Conservation (phyloP, 2,797 vertebrate genomes). For the Pipistrellus kuhlii region DNA sequence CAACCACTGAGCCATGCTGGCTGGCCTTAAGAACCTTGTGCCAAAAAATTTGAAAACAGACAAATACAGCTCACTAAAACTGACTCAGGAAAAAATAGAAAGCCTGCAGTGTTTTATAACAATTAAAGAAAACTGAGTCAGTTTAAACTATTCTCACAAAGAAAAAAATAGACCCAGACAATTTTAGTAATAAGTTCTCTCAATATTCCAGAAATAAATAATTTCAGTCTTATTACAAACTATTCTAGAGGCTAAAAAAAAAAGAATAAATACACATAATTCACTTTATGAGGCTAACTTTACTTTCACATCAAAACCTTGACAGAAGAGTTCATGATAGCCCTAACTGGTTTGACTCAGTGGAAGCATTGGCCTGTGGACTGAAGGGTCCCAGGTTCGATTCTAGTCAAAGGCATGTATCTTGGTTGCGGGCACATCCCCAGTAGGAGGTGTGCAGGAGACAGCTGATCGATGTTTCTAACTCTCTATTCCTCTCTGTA, state of each 20-base stretch:
- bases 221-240: background rate
- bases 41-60: background rate
- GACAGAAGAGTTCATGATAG: background rate
- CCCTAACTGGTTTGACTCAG: too few species aligned
- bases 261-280: background rate
- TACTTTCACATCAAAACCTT: background rate
- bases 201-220: background rate
- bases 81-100: background rate
- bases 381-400: too few species aligned
- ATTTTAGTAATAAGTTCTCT: background rate
- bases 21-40: background rate
- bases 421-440: too few species aligned
- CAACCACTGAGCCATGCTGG: too few species aligned
- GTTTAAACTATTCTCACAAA: background rate
- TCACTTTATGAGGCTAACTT: background rate
- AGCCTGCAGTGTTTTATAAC: background rate
- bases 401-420: too few species aligned
- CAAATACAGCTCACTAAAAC: constrained; percentile 1
- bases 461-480: too few species aligned
- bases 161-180: background rate
- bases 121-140: background rate
- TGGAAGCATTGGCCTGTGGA: too few species aligned
- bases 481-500: too few species aligned
- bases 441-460: too few species aligned
- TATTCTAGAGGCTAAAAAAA: background rate